Conservation (phyloP, 2,113 vertebrate genomes). For the Xenus cinereus region DNA sequence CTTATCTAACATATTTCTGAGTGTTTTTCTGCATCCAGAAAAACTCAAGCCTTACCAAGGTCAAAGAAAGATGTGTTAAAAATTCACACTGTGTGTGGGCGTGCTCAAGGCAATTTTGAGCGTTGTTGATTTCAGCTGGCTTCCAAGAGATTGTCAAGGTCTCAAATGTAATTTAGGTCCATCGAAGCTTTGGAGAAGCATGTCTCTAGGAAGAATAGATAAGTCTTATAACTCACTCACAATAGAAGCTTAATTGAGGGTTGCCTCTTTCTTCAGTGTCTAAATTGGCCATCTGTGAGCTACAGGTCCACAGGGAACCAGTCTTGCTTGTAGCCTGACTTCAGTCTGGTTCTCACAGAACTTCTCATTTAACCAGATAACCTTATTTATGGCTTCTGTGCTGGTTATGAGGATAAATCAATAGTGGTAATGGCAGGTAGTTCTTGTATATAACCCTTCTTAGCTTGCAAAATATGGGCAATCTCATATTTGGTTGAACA, state of each 20-base stretch:
- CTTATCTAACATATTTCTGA: neutral
- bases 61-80: constrained; percentile 8
- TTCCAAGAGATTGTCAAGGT: neutral
- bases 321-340: neutral
- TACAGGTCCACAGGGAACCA: neutral
- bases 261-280: neutral
- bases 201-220: neutral
- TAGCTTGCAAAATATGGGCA: neutral
- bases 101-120: neutral
- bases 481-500: neutral
- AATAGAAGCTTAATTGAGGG: neutral
- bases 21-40: neutral
- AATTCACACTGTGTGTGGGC: neutral
- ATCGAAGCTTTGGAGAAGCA: neutral
- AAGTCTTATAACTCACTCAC: neutral
- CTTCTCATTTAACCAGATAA: neutral
- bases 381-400: neutral
- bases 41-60: neutral
- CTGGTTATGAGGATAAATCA: neutral
- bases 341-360: neutral
- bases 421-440: neutral
- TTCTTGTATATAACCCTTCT: neutral
- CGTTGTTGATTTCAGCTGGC: neutral
- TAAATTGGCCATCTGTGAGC: neutral
- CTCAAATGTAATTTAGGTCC: neutral